Base-by-base conservation (phyloP, 2,113 vertebrate genomes). In the Cynopterus brachyotis region DNA sequence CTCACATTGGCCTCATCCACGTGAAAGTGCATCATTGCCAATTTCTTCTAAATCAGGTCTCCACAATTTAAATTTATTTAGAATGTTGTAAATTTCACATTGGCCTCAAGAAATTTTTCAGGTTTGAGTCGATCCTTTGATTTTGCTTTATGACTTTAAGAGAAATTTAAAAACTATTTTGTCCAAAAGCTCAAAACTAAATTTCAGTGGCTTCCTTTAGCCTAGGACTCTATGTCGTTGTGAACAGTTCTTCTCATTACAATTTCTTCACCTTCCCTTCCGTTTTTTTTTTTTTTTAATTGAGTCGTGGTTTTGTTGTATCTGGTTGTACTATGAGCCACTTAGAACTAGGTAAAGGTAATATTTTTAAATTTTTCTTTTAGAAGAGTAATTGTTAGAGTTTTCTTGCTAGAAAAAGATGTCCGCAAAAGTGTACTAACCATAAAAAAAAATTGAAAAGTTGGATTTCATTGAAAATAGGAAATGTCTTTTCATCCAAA, bases 361-460 rank as follows among this genome's bases (percentile, higher is more conserved):
- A 66, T 67, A 28, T n/a, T 73, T 32, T n/a, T 42, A n/a, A 78
- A 16, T 35, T 35, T 75, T 93, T 37, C 26, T 96, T 82, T 80
- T 45, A 81, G 40, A 32, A 90, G 35, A 66, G 37, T 80, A 35
- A 37, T 28, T 88, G 84, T 92, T 79, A 32, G 53, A 72, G 26
- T 81, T 91, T 75, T n/a, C 42, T 50, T 73, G 35, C 9, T 79
- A 83, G 42, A 64, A 78, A 83, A 37, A 78, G 59, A 94, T 50
- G 30, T 45, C 35, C 17, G 42, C 42, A 95, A 91, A 90, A 78
- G 16, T 84, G 16, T 84, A 40, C 5, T 90, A 70, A 40, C 4
- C 22, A 70, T 96, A 30, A 92, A 80, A 60, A 85, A 87, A 57
- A 60, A 85, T 53, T 79, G 60, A 76, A 86, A 87, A 93, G 22